These are phyloP conservation scores for Lampris megalopsis DNA, from an alignment of 2,113 vertebrate genomes.

Conservation along the genomic window DNA sequence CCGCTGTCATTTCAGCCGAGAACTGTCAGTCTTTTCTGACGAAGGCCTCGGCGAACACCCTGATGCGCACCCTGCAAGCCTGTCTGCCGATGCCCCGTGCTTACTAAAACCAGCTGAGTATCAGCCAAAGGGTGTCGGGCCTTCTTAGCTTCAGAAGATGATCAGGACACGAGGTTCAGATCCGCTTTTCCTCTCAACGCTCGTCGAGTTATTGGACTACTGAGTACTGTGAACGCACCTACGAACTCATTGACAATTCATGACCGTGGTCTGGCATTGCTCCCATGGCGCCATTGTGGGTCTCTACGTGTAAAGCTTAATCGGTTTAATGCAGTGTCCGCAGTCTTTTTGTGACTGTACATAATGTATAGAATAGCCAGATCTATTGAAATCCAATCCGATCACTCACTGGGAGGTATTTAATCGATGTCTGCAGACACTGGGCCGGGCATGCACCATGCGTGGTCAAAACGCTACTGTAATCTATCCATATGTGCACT, in stretches of 20 bases:
- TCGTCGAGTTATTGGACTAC: slow-evolving; percentile 25
- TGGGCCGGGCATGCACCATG: slow-evolving; percentile 36
- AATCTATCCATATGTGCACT: slow-evolving; percentile 62
- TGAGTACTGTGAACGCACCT: slow-evolving; percentile 7
- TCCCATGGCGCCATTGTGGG: slow-evolving; percentile 37
- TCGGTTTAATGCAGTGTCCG: slow-evolving; percentile 59
- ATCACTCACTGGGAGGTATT: slow-evolving; percentile 51
- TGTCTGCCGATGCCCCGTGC: slow-evolving; percentile 5
- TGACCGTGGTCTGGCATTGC: slow-evolving; percentile 27
- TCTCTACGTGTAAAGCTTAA: slow-evolving; percentile 42
- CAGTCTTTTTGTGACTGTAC: slow-evolving; percentile 45
- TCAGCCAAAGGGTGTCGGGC: slow-evolving; percentile 27
- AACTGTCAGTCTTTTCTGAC: slow-evolving; percentile 21
- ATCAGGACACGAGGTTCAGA: slow-evolving; percentile 19
- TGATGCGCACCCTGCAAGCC: slow-evolving; percentile 35
- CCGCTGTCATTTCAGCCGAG: slow-evolving; percentile 31
- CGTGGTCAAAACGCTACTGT: slow-evolving; percentile 53
- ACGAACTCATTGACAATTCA: slow-evolving; percentile 15
- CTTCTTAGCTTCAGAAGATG: slow-evolving; percentile 8
- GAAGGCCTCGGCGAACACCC: slow-evolving; percentile 12
- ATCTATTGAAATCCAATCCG: slow-evolving; percentile 52
- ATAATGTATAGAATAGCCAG: slow-evolving; percentile 64
- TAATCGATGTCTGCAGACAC: slow-evolving; percentile 32
- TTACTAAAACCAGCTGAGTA: slow-evolving; percentile 34
- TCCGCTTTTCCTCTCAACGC: slow-evolving; percentile 28